Base-by-base conservation (phyloP, 2,888 invertebrate genomes). In the Sphecodes monilicornis region DNA sequence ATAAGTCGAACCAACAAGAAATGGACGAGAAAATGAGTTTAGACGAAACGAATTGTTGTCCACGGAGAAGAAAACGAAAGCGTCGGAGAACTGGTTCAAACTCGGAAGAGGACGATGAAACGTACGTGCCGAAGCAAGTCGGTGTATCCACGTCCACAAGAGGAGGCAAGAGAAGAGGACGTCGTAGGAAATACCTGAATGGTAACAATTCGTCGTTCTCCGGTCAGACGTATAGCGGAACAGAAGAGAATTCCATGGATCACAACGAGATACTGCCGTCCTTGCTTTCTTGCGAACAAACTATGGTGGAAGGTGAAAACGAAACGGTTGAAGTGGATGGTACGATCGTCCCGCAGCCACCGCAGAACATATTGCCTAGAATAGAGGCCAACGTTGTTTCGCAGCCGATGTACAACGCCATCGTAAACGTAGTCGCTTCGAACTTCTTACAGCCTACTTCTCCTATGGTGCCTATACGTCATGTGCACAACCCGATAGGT, bases 31-130 rank as follows among this genome's bases (percentile, higher is more conserved):
- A 93, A 78, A 93, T 94, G 93, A 91, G 92, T 77, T 80, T 92
- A 3, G 95, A 95, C 32, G 94, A 94, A 64, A 86, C 93, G 5
- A 90, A 90, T 1, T 95, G 95, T 82, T 95, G 95, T 87, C 89
- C 91, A 3, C 92, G 93, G 6, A 93, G 90, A 26, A 90, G 91
- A 0, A 94, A 93, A 69, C 92, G 94, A 1, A 93, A 91, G 77
- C 92, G 93, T 70, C 89, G 90, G 41, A 88, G 90, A 81, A 90
- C 90, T 0, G 86, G 87, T 5, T 92, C 93, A 0, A 91, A 91
- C 78, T 93, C 93, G 0, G 93, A 93, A 66, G 94, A 94, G 0
- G 93, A 93, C 0, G 93, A 94, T 29, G 90, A 91, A 39, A 89
- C 91, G 0, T 93, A 91, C 43, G 73, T 60, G 41, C 90, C 90